These are phyloP conservation scores for Spinus pinus DNA, from an alignment of 2,797 vertebrate species.

Conservation along the genomic window DNA sequence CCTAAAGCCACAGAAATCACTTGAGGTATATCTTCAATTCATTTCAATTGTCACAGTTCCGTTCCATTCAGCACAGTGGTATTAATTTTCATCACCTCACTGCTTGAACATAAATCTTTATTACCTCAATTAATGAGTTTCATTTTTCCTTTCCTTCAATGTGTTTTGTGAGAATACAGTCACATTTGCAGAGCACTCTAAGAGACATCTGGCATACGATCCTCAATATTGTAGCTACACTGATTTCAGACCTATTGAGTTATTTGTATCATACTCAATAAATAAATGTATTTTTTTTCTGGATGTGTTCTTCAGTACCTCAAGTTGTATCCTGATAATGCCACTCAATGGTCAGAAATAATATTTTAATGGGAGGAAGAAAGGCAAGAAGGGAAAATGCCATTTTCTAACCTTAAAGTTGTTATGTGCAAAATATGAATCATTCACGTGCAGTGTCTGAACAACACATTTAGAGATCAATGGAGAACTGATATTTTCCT, in stretches of 20 bases:
- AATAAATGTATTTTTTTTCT: not conserved
- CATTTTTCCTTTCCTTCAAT: not conserved
- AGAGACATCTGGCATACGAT: not conserved
- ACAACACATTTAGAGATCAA: not conserved
- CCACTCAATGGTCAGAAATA: not conserved
- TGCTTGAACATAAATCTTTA: constrained; percentile 35
- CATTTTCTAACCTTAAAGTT: not conserved
- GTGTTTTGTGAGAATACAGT: not conserved
- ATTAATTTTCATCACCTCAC: constrained; percentile 35
- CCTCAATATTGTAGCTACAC: not conserved
- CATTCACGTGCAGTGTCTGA: not conserved
- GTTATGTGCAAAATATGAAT: not conserved
- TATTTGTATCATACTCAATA: not conserved
- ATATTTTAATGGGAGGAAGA: not conserved
- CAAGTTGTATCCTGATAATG: not conserved
- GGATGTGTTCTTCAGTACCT: not conserved
- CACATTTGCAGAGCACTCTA: not conserved
- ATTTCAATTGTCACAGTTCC: not conserved
- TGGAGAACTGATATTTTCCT: not conserved
- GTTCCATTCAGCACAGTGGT: not conserved
- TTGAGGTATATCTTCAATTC: not conserved
- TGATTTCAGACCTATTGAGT: not conserved
- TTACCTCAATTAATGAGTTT: constrained; percentile 29
- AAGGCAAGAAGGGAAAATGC: not conserved
- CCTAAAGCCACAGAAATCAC: not conserved